Evolutionary conservation across 2,888 invertebrate genomes (phyloP).

Genomic region (Drosophila cyrtoloma): DNA sequence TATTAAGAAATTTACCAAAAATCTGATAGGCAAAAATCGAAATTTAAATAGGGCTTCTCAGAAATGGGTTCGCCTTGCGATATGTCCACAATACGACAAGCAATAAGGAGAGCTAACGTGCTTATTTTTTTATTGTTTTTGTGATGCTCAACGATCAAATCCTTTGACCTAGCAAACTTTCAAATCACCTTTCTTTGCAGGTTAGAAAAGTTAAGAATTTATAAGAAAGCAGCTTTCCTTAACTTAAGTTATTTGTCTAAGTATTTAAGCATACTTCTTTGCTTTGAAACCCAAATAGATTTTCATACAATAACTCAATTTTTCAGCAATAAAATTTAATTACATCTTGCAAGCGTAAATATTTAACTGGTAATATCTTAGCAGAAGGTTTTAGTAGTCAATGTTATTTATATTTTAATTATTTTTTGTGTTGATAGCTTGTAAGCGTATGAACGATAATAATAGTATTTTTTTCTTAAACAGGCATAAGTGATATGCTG

Average conservation of each 20-base stretch:
- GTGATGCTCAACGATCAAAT: neutral
- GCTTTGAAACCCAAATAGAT: neutral
- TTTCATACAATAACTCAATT: neutral
- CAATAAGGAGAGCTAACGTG: neutral
- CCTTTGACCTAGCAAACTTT: neutral
- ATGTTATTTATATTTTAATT: neutral
- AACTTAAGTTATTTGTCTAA: neutral
- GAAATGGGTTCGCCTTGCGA: constrained; percentile 4
- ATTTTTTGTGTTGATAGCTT: neutral
- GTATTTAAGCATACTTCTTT: neutral
- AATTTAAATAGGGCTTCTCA: constrained; percentile 1
- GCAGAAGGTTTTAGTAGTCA: neutral
- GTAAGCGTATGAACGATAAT: neutral
- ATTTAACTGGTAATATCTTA: neutral
- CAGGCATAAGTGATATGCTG: neutral
- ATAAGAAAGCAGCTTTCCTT: neutral
- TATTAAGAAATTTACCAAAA: constrained; percentile 10
- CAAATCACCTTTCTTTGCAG: neutral
- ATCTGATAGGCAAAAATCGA: constrained; percentile 9
- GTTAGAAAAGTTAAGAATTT: neutral
- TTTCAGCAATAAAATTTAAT: neutral
- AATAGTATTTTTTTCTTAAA: neutral
- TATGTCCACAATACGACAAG: neutral
- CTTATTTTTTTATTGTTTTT: neutral
- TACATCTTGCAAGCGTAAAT: neutral